phyloP scores from a whole-genome alignment of 1,140 invertebrate species.

The Drosophila suzukii region DNA sequence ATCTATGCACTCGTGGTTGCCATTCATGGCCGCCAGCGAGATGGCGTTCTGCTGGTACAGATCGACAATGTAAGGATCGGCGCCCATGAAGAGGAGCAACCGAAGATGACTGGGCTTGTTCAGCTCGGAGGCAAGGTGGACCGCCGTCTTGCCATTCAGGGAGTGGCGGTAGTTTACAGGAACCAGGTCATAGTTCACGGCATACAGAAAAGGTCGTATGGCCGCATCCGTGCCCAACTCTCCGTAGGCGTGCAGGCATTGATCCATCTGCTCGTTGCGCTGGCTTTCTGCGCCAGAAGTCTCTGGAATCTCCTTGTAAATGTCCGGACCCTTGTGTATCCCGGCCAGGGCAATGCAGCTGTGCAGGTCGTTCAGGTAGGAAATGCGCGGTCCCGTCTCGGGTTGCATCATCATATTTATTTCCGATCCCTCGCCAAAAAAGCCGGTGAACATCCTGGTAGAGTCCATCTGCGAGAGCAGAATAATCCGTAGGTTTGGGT shows the following conservation, averaged over 20 bases:
- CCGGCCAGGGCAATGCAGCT: constrained; percentile 19
- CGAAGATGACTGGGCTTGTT: constrained; percentile 87
- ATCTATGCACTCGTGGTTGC: constrained; percentile 57
- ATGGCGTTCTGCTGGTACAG: constrained; percentile 88
- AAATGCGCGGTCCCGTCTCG: constrained; percentile 1
- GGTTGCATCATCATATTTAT: constrained; percentile 5
- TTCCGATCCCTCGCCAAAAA: constrained; percentile 60
- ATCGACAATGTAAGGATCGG: constrained; percentile 87
- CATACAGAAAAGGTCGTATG: constrained; percentile 88
- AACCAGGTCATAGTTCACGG: constrained; percentile 88
- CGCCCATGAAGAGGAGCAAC: constrained; percentile 88
- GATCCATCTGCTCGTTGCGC: constrained; percentile 57
- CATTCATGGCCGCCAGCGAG: constrained; percentile 86
- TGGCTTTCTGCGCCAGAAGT: constrained; percentile 35
- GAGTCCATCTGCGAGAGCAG: constrained; percentile 89
- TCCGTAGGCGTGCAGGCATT: constrained; percentile 65
- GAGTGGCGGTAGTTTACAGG: constrained; percentile 89
- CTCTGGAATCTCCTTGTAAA: constrained; percentile 87
- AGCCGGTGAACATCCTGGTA: constrained; percentile 34
- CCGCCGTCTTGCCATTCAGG: constrained; percentile 87
- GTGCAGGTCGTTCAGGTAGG: constrained; percentile 58
- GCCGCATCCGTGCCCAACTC: constrained; percentile 80
- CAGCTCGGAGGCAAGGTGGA: constrained; percentile 90
- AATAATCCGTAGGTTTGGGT: constrained; percentile 91
- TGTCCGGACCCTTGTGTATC: constrained; percentile 39